phyloP scores from a whole-genome alignment of 2,888 invertebrate genomes.

The Dascillus cervinus region DNA sequence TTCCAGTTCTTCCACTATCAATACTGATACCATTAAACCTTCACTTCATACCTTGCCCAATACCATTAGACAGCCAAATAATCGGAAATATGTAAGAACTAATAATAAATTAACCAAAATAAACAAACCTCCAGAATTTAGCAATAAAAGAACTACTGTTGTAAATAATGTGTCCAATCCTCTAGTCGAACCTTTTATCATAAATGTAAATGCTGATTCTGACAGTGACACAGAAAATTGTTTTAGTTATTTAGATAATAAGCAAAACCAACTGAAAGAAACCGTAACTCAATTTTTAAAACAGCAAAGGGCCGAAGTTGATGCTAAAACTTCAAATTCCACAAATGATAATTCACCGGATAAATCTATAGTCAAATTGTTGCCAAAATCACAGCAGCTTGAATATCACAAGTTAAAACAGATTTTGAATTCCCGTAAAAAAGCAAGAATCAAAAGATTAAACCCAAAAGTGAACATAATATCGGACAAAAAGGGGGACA shows the following conservation, averaged over 20 bases:
- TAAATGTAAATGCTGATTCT: conserved; percentile 34
- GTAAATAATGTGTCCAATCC: background rate
- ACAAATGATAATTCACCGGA: conserved; percentile 11
- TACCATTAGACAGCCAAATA: background rate
- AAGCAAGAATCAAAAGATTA: conserved; percentile 6
- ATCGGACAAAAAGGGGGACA: conserved; percentile 4
- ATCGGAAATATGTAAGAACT: background rate
- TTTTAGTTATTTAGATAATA: background rate
- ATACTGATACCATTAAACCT: background rate
- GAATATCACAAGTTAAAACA: conserved; percentile 37
- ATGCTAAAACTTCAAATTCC: conserved; percentile 23
- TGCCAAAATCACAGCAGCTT: conserved; percentile 37
- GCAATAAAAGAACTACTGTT: background rate
- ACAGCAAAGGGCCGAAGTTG: conserved; percentile 36
- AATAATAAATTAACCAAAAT: background rate
- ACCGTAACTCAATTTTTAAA: conserved; percentile 35
- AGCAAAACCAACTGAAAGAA: conserved; percentile 6
- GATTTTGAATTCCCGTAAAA: conserved; percentile 28
- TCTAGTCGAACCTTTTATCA: conserved; percentile 36
- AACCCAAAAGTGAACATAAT: conserved; percentile 7
- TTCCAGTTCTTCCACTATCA: background rate
- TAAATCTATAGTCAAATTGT: conserved; percentile 35
- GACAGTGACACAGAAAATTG: conserved; percentile 31
- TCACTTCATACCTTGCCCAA: background rate
- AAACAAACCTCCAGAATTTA: too few relatives aligned